Conservation (phyloP, 2,888 invertebrate species). For the Molanna angustata region DNA sequence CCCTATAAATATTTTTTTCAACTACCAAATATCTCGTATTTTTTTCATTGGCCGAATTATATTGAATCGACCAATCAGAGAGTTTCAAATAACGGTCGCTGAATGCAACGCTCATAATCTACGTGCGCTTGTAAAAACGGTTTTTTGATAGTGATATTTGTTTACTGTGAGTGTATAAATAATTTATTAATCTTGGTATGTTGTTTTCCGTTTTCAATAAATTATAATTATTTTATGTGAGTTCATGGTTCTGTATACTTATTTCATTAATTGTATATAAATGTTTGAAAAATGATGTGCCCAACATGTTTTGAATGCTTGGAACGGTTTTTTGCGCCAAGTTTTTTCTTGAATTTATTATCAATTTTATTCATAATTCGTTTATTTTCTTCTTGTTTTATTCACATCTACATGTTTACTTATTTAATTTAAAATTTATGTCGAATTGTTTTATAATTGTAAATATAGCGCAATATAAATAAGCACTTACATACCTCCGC, state of each 20-base stretch:
- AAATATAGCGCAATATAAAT: too few relatives aligned
- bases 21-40: too few relatives aligned
- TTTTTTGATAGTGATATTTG: conserved; percentile 15
- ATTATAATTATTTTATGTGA: not conserved
- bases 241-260: not conserved
- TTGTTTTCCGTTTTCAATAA: not conserved
- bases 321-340: conserved; percentile 11
- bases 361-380: not conserved
- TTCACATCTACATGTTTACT: not conserved
- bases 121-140: conserved; percentile 17
- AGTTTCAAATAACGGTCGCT: conserved; percentile 16
- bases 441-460: too few relatives aligned
- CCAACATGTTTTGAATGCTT: conserved; percentile 3
- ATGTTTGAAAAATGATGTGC: too few relatives aligned
- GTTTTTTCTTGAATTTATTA: not conserved
- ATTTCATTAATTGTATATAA: too few relatives aligned
- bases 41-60: too few relatives aligned
- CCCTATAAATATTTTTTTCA: conserved; percentile 3
- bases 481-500: too few relatives aligned
- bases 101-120: conserved; percentile 12
- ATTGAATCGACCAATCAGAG: conserved; percentile 11
- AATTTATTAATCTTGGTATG: conserved; percentile 11
- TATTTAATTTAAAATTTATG: not conserved
- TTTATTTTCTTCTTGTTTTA: not conserved
- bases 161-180: conserved; percentile 12